Base-by-base conservation (phyloP, 1,140 invertebrate species). In the Drosophila insularis region DNA sequence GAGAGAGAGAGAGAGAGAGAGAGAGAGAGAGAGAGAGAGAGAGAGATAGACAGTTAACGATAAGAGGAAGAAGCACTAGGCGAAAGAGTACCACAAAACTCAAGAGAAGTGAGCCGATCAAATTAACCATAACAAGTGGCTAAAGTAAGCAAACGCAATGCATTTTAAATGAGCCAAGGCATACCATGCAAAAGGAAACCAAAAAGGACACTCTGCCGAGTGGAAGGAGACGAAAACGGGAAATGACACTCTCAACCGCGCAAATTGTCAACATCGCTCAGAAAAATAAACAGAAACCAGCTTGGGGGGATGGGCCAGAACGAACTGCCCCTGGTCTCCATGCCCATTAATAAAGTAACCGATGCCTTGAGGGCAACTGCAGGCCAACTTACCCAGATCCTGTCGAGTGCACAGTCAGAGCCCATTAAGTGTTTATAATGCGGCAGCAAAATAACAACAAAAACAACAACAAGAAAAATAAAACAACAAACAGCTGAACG, bases 151-250 rank as follows among this genome's bases (percentile, higher is more conserved):
- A 71, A 81, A 65, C 64, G 46, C 76, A 84, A 78, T 85, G 81
- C 81, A 85, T 85, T 74, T 68, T 39, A 78, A 85, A 85, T 85
- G 68, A 77, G 64, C 65, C 53, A 40, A 58, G 13, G 58, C 58
- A 60, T 35, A 56, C 32, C 54, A 8, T 21, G 3, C 17, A 32
- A 32, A 63, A 19, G 21, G 35, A 13, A 46, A 37, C 10, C 35
- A 54, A 23, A 32, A 62, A 53, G 23, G 61, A 63, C 69, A 40
- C 40, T 32, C n/a, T 14, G 14, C 5, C 2, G 14, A 43, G 35
- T 13, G 35, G 35, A 37, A 13, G 35, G 35, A 37, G 35, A 11
- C 35, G 13, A 37, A 37, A 37, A 11, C 32, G 10, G 17, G 43
- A 50, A 50, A 50, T 50, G 43, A 50, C 43, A 70, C 43, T 63